These are phyloP conservation scores for Plutella xylostella DNA, from an alignment of 2,888 invertebrate species.

Conservation along the genomic window DNA sequence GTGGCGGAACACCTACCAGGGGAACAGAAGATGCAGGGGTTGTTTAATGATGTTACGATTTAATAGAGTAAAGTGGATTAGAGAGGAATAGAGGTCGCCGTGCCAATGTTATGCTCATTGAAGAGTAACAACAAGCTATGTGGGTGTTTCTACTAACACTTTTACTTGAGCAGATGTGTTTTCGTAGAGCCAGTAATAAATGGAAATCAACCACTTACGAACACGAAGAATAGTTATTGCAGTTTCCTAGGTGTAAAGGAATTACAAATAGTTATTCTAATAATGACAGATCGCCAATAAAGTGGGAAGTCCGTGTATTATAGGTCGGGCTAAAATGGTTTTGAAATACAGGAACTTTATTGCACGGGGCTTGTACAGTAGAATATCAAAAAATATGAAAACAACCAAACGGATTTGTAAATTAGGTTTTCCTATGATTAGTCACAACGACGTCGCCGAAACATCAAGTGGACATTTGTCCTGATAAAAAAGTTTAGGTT, in stretches of 20 bases:
- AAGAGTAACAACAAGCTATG: slow-evolving; percentile 63
- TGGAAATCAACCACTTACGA: neutral
- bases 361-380: slow-evolving; percentile 35
- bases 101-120: slow-evolving; percentile 66
- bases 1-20: neutral
- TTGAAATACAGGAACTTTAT: slow-evolving; percentile 35
- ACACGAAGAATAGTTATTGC: neutral
- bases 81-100: slow-evolving; percentile 56
- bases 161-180: slow-evolving; percentile 29
- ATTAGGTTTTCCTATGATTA: slow-evolving; percentile 48
- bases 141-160: slow-evolving; percentile 43
- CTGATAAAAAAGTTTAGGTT: slow-evolving; percentile 63
- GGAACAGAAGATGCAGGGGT: neutral
- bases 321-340: slow-evolving; percentile 52
- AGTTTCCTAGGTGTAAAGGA: slow-evolving; percentile 20
- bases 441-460: slow-evolving; percentile 70
- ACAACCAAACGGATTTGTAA: slow-evolving; percentile 11
- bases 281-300: slow-evolving; percentile 56
- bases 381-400: slow-evolving; percentile 33
- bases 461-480: slow-evolving; percentile 69
- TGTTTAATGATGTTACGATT: neutral
- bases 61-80: slow-evolving; percentile 3
- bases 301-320: slow-evolving; percentile 55
- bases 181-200: slow-evolving; percentile 8
- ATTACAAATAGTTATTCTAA: slow-evolving; percentile 46